Conservation (phyloP, 2,113 vertebrate genomes). For the Pycnonotus jocosus region DNA sequence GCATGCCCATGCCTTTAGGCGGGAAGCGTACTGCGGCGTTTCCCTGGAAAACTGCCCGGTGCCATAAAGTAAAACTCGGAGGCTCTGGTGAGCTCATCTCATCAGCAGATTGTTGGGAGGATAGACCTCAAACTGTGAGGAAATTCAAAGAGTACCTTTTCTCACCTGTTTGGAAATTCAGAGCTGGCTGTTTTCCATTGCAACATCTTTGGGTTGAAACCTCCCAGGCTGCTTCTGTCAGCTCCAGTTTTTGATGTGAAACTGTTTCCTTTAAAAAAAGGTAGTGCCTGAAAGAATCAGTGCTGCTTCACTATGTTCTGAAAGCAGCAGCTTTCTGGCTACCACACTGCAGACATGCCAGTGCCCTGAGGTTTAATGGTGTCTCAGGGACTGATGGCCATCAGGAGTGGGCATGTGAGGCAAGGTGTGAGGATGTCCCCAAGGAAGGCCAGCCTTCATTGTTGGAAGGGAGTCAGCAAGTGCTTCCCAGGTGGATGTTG, state of each 20-base stretch:
- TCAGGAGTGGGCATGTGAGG: fast-evolving
- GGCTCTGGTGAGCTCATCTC: constrained; percentile 4
- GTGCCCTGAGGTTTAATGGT: fast-evolving
- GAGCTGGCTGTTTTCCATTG: not conserved
- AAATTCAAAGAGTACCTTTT: not conserved
- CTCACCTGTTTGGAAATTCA: not conserved
- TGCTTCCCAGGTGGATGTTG: not conserved
- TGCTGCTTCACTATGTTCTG: not conserved
- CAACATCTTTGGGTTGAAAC: not conserved
- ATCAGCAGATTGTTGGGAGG: constrained; percentile 9
- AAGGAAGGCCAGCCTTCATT: not conserved
- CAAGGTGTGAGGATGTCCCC: not conserved
- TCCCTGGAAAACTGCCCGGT: not conserved
- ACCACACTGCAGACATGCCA: fast-evolving
- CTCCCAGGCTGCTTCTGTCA: not conserved
- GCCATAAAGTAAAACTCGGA: not conserved
- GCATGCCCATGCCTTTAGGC: not conserved
- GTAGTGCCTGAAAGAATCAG: not conserved
- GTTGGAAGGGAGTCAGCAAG: not conserved
- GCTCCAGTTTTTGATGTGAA: not conserved
- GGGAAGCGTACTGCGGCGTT: not conserved
- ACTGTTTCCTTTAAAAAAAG: not conserved
- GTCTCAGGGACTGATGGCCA: not conserved
- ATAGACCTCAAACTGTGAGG: not conserved
- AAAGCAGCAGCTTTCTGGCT: not conserved